Conservation (phyloP, 2,888 invertebrate genomes). For the Melitaea athalia region DNA sequence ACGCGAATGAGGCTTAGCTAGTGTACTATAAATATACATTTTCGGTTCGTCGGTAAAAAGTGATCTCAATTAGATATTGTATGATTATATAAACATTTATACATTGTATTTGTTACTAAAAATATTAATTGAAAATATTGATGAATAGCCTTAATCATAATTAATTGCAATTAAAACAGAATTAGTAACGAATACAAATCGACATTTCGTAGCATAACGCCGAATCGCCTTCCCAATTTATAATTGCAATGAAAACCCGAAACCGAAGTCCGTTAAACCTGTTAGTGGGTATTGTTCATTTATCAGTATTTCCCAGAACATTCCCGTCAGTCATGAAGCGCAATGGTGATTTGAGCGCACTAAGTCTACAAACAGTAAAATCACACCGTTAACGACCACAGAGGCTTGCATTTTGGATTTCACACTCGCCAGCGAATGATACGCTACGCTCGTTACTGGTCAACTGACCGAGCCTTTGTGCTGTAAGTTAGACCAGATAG, state of each 20-base stretch:
- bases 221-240: constrained; percentile 1
- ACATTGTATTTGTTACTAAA: too few species aligned
- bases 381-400: constrained; percentile 47
- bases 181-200: background rate
- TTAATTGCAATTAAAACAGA: too few species aligned
- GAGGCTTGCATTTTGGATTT: constrained; percentile 48
- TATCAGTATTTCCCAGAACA: constrained; percentile 28
- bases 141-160: too few species aligned
- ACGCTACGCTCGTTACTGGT: constrained; percentile 51
- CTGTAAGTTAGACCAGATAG: constrained; percentile 20
- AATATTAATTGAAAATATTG: too few species aligned
- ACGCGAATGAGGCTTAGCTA: too few species aligned
- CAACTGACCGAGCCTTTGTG: constrained; percentile 34
- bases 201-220: background rate
- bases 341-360: constrained; percentile 31
- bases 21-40: too few species aligned
- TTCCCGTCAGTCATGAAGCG: constrained; percentile 29
- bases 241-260: constrained; percentile 30
- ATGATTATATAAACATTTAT: too few species aligned
- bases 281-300: constrained; percentile 30
- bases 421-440: constrained; percentile 52
- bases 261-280: constrained; percentile 20
- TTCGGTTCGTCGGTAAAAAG: too few species aligned
- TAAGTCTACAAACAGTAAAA: constrained; percentile 47
- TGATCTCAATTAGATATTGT: too few species aligned